These are phyloP conservation scores for Tachina lurida DNA, from an alignment of 2,888 invertebrate genomes.

Conservation along the genomic window DNA sequence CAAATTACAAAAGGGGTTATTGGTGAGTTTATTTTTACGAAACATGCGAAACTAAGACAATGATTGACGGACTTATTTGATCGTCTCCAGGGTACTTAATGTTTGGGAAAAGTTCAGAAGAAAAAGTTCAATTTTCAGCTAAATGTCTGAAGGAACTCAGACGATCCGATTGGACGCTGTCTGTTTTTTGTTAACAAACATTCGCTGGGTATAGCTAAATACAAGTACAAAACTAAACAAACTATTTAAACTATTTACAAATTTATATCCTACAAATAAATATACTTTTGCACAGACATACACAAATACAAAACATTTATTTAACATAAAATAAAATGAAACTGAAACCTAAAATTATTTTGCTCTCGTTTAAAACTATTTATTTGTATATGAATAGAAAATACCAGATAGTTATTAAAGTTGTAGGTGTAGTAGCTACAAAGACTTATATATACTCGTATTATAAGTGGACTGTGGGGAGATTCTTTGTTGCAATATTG, in stretches of 20 bases:
- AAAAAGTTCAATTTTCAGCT: too few species aligned
- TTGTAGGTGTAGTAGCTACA: constrained; percentile 11
- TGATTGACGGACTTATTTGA: too few species aligned
- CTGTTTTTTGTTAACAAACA: too few species aligned
- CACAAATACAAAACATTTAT: not conserved
- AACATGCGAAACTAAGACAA: too few species aligned
- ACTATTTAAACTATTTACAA: constrained; percentile 48
- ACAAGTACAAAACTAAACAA: not conserved
- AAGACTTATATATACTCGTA: not conserved
- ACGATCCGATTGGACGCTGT: too few species aligned
- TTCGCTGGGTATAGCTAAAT: constrained; percentile 13
- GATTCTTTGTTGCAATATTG: constrained; percentile 33
- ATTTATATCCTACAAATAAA: not conserved
- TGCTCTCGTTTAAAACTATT: constrained; percentile 22
- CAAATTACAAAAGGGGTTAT: too few species aligned
- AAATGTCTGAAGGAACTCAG: too few species aligned
- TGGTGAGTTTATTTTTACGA: too few species aligned
- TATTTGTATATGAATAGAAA: constrained; percentile 34
- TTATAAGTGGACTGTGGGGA: constrained; percentile 21
- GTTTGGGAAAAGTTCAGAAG: too few species aligned
- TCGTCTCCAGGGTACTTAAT: too few species aligned
- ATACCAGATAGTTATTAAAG: not conserved
- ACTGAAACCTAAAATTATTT: constrained; percentile 49
- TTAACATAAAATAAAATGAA: constrained; percentile 34
- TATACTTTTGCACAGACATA: not conserved